Conservation (phyloP, 2,113 vertebrate species). For the Microtus pennsylvanicus region DNA sequence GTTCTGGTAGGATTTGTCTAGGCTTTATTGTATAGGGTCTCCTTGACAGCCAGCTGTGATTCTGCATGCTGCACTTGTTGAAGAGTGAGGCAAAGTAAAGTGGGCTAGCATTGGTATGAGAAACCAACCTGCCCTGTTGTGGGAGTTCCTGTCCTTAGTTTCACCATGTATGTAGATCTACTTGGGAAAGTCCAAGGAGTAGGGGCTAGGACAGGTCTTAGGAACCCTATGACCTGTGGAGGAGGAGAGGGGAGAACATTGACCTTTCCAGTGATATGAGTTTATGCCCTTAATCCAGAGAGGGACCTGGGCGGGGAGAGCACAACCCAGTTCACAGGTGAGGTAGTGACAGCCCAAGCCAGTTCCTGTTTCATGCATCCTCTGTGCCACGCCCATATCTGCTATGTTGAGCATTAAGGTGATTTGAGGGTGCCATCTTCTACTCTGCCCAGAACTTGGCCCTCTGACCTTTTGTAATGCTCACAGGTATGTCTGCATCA, state of each 20-base stretch:
- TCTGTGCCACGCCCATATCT: no score
- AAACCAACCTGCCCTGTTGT: no score
- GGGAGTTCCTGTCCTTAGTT: background rate
- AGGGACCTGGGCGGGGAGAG: no score
- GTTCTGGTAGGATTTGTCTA: rapidly evolving
- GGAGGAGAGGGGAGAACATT: background rate
- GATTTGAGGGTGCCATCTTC: rapidly evolving
- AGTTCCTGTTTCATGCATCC: background rate
- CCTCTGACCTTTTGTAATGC: background rate
- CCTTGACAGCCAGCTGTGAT: rapidly evolving
- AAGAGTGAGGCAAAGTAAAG: background rate
- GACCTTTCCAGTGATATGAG: background rate
- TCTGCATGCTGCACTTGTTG: background rate
- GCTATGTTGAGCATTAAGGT: background rate
- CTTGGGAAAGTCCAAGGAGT: background rate
- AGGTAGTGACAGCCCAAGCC: background rate
- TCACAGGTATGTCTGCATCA: background rate
- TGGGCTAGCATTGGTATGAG: background rate
- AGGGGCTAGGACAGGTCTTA: background rate
- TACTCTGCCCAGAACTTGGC: background rate
- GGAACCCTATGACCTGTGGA: background rate
- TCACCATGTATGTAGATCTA: no score
- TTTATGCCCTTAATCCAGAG: background rate
- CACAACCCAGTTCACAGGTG: background rate
- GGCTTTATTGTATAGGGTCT: background rate